Evolutionary conservation across 1,140 invertebrate species (phyloP), one percentile per base, ranked within the genome.

Genomic region (Gonioctena quinquepunctata): DNA sequence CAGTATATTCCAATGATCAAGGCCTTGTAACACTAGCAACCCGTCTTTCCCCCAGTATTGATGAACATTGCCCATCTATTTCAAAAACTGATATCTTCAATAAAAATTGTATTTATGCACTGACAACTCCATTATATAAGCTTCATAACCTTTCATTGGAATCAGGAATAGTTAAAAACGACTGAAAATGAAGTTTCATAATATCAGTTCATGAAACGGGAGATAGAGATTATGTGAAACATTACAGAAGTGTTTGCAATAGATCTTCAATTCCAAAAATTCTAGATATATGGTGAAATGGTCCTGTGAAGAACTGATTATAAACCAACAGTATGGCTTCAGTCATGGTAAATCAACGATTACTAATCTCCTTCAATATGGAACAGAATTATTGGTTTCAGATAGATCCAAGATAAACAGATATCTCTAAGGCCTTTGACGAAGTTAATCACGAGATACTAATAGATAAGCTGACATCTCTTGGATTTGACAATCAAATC

Each of bases 181-280:
- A 52, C 50, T 66, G 23, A 0, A 66, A 66, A 66, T 52, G n/a
- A 66, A 66, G 27, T 4, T 42, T 42, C 33, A 42, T 42, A 42
- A 42, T 42, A 42, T n/a, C 33, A 42, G n/a, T 42, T n/a, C 6
- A 42, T 42, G n/a, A n/a, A n/a, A n/a, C n/a, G n/a, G n/a, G n/a
- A n/a, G n/a, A n/a, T n/a, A n/a, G n/a, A n/a, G n/a, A 6, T 42
- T 6, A 42, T 42, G 33, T 42, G 6, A 42, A 42, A 42, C 6
- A 42, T n/a, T 42, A 42, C n/a, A 42, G 33, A 42, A 42, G 33
- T 42, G 33, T 42, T 42, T 42, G 33, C 33, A 42, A 42, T 42
- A 6, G n/a, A 42, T 42, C 33, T 7, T 42, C 33, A 42, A 42
- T 42, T 42, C 33, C 33, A 42, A 42, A 42, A 42, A 42, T 42